Evolutionary conservation across 2,888 invertebrate genomes (phyloP), one percentile per base, ranked within the genome.

Genomic region (Ganaspis brasiliensis): DNA sequence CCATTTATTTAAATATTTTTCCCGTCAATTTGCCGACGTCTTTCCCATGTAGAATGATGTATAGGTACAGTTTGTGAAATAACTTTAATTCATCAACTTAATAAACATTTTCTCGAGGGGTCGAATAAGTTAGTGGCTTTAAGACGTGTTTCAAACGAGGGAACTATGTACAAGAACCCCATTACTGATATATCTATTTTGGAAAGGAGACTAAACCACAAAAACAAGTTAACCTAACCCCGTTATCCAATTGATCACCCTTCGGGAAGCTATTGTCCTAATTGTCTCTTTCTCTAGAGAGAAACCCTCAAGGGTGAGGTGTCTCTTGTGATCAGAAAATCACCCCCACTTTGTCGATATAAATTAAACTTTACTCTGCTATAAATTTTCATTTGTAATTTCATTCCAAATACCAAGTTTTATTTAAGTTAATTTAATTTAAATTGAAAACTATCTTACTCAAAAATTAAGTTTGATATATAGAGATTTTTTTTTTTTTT

Each of bases 211-310:
- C 45, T 63, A 73, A 74, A 81, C 85, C 86, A 80, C 85, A 83
- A 84, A 83, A 88, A 87, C 86, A 83, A 88, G 88, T 89, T 88
- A 86, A 84, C 83, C 82, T 87, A 87, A 89, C 86, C 84, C 81
- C 77, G 82, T 88, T 89, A 88, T 84, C 86, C 86, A 82, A 88
- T 89, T 86, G 88, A 89, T 88, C 87, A 83, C 85, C 85, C 85
- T 86, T 85, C 81, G 83, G 81, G 81, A 81, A 85, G 82, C 89
- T 84, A 89, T 88, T 89, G 87, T 81, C 81, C 86, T 87, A 87
- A 89, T 90, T 89, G 87, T 87, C 85, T 83, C 81, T 84, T 79
- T 70, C 75, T 31, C 75, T 63, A 77, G 73, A 56, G 56, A 37
- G 14, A 10, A 57, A 57, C 24, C 35, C 37, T 55, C 56, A 59